Percentiles rank a stretch among this genome's conserved stretches.
Conservation (phyloP, 1,140 invertebrate genomes). For the Wiebesia pumilae region DNA sequence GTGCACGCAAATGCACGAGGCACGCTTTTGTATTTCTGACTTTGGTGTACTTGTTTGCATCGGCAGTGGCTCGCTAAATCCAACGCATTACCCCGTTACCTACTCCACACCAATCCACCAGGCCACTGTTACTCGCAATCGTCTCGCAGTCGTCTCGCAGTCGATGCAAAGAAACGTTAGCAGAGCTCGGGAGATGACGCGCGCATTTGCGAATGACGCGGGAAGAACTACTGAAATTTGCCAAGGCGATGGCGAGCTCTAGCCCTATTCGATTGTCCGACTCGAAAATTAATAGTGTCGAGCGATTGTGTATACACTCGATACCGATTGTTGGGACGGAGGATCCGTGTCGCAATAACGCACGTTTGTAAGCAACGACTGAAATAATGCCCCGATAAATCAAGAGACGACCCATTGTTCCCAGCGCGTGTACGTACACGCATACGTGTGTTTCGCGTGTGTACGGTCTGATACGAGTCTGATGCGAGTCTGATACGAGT, state of each 20-base stretch:
- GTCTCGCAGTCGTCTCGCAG: too few species aligned
- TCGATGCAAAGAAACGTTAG: too few species aligned
- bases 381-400: conserved; percentile 52
- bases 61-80: too few species aligned
- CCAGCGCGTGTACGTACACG: neutral
- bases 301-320: neutral
- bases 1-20: too few species aligned
- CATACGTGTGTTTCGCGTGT: neutral
- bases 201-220: too few species aligned
- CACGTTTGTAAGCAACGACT: neutral
- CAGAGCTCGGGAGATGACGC: too few species aligned
- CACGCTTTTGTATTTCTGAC: too few species aligned
- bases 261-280: neutral
- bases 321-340: neutral
- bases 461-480: neutral
- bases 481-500: neutral
- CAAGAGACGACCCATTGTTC: conserved; percentile 46
- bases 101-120: too few species aligned
- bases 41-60: too few species aligned
- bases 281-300: neutral
- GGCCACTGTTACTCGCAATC: too few species aligned
- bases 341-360: conserved; percentile 23
- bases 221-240: conserved; percentile 34
- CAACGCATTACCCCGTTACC: too few species aligned
- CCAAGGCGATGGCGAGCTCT: conserved; percentile 19